Evolutionary conservation across 2,888 invertebrate genomes (phyloP).

Genomic region (Mesorhabditis spiculigera): DNA sequence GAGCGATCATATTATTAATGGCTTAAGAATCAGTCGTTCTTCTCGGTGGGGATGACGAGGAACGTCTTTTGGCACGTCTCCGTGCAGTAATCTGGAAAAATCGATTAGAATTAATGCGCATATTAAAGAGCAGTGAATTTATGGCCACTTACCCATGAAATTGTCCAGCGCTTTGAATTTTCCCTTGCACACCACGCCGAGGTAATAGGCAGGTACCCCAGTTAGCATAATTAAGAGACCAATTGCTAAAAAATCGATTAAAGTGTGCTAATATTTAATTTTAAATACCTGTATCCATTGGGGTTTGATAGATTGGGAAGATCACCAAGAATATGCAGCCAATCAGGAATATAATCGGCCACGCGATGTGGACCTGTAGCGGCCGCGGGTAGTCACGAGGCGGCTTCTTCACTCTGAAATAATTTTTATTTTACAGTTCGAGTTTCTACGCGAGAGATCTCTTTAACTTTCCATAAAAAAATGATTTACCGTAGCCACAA

Average conservation of each 20-base stretch:
- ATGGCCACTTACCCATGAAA: slow-evolving; percentile 19
- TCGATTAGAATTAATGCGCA: too few relatives aligned
- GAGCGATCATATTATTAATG: neutral
- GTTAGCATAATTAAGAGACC: slow-evolving; percentile 57
- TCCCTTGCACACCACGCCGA: slow-evolving; percentile 53
- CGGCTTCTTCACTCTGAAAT: slow-evolving; percentile 31
- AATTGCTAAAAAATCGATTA: slow-evolving; percentile 38
- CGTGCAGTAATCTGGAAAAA: slow-evolving; percentile 36
- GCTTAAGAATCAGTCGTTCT: slow-evolving; percentile 26
- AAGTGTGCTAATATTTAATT: slow-evolving; percentile 3
- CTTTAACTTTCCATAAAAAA: slow-evolving; percentile 14
- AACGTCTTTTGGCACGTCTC: slow-evolving; percentile 45
- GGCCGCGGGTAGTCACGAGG: slow-evolving; percentile 39
- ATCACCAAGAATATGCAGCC: slow-evolving; percentile 84
- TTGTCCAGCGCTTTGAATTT: slow-evolving; percentile 43
- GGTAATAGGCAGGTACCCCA: slow-evolving; percentile 53
- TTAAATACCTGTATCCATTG: slow-evolving; percentile 68
- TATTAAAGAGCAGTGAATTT: neutral
- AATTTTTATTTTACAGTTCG: slow-evolving; percentile 1
- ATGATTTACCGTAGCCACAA: slow-evolving; percentile 85
- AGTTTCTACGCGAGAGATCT: neutral
- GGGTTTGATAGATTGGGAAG: slow-evolving; percentile 77
- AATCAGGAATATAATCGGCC: slow-evolving; percentile 80
- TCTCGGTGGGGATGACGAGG: slow-evolving; percentile 48
- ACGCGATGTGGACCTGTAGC: slow-evolving; percentile 70